Conservation (phyloP, 2,113 vertebrate species). For the Pelecanus crispus region DNA sequence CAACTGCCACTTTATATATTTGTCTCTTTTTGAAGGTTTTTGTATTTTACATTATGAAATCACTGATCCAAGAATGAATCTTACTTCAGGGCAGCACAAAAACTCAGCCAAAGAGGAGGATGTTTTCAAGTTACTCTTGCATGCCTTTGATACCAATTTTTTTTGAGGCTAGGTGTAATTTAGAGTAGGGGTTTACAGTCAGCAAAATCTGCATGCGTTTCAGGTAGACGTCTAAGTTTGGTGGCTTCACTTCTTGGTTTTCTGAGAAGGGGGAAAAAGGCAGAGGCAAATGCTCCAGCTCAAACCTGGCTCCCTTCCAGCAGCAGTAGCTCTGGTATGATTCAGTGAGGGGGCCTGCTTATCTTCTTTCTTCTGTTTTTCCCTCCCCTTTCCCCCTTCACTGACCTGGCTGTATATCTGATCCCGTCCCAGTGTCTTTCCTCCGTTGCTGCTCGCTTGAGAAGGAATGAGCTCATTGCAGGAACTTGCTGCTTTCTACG, state of each 20-base stretch:
- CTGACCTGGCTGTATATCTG: not conserved
- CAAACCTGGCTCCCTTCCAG: slow-evolving; percentile 25
- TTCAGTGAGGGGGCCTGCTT: slow-evolving; percentile 39
- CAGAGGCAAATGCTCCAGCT: not conserved
- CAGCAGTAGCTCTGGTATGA: slow-evolving; percentile 60
- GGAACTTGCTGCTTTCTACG: not conserved
- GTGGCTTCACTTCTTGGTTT: not conserved
- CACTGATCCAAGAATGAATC: not conserved
- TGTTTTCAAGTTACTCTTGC: not conserved
- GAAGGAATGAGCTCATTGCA: not conserved
- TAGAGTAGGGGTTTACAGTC: not conserved
- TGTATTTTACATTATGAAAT: not conserved
- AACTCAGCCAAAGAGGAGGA: not conserved
- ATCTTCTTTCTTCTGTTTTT: slow-evolving; percentile 28
- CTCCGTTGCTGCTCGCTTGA: not conserved
- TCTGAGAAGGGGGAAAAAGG: not conserved
- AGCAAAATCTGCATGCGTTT: not conserved
- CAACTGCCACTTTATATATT: not conserved
- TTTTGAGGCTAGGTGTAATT: not conserved
- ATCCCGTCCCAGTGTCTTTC: not conserved
- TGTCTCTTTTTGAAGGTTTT: not conserved
- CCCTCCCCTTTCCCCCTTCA: not conserved
- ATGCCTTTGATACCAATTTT: not conserved
- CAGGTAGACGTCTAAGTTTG: not conserved
- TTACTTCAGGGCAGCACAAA: not conserved